These are phyloP conservation scores for Coccyzus lansbergi DNA, from an alignment of 2,797 vertebrate genomes.

Conservation along the genomic window DNA sequence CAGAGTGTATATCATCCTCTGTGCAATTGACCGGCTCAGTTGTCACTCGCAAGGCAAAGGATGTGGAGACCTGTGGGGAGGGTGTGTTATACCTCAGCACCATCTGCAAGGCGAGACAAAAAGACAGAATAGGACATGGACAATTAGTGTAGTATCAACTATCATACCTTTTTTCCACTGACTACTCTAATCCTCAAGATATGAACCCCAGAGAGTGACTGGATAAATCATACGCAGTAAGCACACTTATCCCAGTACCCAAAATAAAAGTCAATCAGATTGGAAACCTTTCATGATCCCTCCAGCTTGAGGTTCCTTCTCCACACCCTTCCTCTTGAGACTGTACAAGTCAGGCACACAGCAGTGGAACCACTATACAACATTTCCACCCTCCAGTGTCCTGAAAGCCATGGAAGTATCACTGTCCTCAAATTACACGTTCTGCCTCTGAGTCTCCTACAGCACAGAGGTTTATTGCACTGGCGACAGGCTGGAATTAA, in stretches of 20 bases:
- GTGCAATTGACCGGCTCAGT: slow-evolving; percentile 34
- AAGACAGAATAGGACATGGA: neutral
- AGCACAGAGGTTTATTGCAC: neutral
- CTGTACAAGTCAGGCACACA: neutral
- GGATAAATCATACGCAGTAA: neutral
- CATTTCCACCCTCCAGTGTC: neutral
- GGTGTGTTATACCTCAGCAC: slow-evolving; percentile 56
- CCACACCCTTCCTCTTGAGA: neutral
- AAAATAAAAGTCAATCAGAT: neutral
- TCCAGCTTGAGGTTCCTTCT: neutral
- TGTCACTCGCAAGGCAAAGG: slow-evolving; percentile 43
- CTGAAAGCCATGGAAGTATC: neutral
- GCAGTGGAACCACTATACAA: neutral
- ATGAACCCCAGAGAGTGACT: neutral
- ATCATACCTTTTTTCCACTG: neutral
- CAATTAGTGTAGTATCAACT: neutral
- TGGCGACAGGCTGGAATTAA: neutral
- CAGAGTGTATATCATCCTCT: neutral
- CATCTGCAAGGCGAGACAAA: slow-evolving; percentile 9
- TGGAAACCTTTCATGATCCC: neutral
- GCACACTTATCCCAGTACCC: neutral
- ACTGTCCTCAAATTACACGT: neutral
- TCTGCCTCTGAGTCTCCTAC: neutral
- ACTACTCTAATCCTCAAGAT: neutral
- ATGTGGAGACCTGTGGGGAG: neutral